phyloP scores from a whole-genome alignment of 2,888 invertebrate species.

The Harpalus rubripes region DNA sequence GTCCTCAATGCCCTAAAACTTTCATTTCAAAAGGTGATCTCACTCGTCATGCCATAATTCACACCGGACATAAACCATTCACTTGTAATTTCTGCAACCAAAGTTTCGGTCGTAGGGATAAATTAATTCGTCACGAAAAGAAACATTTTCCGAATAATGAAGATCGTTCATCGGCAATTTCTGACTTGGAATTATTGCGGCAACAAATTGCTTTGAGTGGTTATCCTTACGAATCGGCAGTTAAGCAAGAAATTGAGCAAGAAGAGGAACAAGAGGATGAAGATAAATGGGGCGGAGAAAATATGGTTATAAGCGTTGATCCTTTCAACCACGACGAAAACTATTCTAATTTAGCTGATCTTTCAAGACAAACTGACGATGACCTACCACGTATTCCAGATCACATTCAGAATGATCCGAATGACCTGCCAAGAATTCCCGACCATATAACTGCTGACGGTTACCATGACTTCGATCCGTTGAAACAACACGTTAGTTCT shows the following conservation, averaged over 20 bases:
- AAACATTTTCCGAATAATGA: slow-evolving; percentile 79
- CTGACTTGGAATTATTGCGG: slow-evolving; percentile 45
- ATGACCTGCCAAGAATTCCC: slow-evolving; percentile 72
- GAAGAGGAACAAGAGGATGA: slow-evolving; percentile 74
- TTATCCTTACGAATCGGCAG: slow-evolving; percentile 59
- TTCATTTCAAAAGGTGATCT: slow-evolving; percentile 86
- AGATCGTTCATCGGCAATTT: slow-evolving; percentile 51
- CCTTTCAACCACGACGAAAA: slow-evolving; percentile 78
- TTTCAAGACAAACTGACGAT: slow-evolving; percentile 68
- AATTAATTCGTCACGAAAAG: slow-evolving; percentile 84
- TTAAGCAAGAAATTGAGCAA: slow-evolving; percentile 69
- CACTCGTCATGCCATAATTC: slow-evolving; percentile 83
- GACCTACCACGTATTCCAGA: slow-evolving; percentile 79
- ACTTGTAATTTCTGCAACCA: slow-evolving; percentile 83
- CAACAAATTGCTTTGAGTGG: slow-evolving; percentile 62
- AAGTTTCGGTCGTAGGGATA: slow-evolving; percentile 85
- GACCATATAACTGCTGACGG: slow-evolving; percentile 72
- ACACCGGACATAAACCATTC: slow-evolving; percentile 84
- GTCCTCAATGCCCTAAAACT: slow-evolving; percentile 85
- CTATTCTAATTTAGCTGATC: slow-evolving; percentile 51
- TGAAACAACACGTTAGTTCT: slow-evolving; percentile 61
- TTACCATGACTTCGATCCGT: slow-evolving; percentile 15
- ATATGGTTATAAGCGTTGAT: slow-evolving; percentile 82
- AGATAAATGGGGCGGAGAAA: slow-evolving; percentile 74
- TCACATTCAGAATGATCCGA: slow-evolving; percentile 74